Evolutionary conservation across 2,113 vertebrate species (phyloP), one percentile per base, ranked within the genome.

Genomic region (Poeciliopsis occidentalis): DNA sequence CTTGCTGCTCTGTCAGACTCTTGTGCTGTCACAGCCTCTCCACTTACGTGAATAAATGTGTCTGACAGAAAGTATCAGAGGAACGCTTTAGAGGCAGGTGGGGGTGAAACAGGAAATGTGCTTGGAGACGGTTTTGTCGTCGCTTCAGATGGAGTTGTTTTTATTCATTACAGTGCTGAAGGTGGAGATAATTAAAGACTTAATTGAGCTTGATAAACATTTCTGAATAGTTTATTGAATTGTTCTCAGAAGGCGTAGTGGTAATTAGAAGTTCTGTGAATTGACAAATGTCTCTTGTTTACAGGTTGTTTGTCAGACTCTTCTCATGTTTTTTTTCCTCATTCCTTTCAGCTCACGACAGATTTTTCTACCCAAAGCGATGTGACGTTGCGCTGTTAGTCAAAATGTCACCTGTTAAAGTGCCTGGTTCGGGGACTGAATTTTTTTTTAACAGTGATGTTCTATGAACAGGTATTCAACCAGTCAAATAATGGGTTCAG

Each of bases 191-290:
- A 90, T 90, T 79, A 84, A 86, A 88, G 54, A 71, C 80, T 78
- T 88, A 89, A 90, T 92, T 89, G 69, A 76, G 82, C 79, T 87
- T 90, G 84, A 89, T 89, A 84, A 90, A 91, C 85, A 79, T 60
- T 88, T 85, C 73, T 82, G 70, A 83, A 82, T 85, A 84, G 86
- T 85, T 88, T 83, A 87, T 87, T 84, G 70, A 87, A 90, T 87
- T 81, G 77, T 83, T 85, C 76, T 84, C 77, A 67, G 29, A 79
- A 78, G 75, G 79, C 80, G 74, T 34, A 64, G 73, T 68, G 64
- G 77, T 77, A 89, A 88, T 86, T 86, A 82, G 22, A 87, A 86
- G 82, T 79, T 85, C 26, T 76, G 41, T 72, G 64, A 83, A 85
- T 83, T 85, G 57, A 75, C 70, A 74, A 74, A 71, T 44, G 34